Evolutionary conservation across 2,797 vertebrate genomes (phyloP), one percentile per base, ranked within the genome.

Genomic region (Coregonus sp.): DNA sequence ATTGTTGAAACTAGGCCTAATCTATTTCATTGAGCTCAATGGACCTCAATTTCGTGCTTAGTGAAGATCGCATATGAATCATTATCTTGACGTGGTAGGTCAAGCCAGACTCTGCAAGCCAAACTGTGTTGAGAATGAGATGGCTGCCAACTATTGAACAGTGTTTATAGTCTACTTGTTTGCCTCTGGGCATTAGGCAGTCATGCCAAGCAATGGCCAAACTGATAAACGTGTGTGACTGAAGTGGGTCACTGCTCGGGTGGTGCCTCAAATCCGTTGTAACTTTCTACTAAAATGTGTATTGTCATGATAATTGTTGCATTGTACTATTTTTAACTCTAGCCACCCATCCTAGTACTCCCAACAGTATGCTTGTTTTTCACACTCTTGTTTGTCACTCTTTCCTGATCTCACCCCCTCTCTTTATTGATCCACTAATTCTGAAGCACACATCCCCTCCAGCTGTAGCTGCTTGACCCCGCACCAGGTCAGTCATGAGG

Each of bases 1-100:
- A 76, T 83, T 79, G 83, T 86, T 86, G 14, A 72, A 74, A 70
- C 40, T 47, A 11, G 40, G 40, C 40, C 47, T 76, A 83, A 89
- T 82, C 73, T 20, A 51, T 84, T 87, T 82, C 70, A 78, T 40
- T 40, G 29, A 15, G 56, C 40, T 35, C 52, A 71, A 7, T 31
- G 59, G 50, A 63, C 33, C 33, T 70, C 74, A 51, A 15, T 77
- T 70, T 75, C 9, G 31, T 72, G 29, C 70, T 75, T 47, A 4
- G 66, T 73, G 78, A 61, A 71, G 3, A 73, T 69, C 5, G 25
- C 35, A 72, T 78, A 56, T 20, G 20, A 63, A 16, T 25, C 20
- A 11, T 59, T 15, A 25, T 75, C 3, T 51, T 40, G 71, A 35
- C 56, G 51, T 69, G 29, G 9, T 71, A 7, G 37, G 33, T 20